Evolutionary conservation across 2,888 invertebrate genomes (phyloP), one percentile per base, ranked within the genome.

Genomic region (Chrysolina haemoptera): DNA sequence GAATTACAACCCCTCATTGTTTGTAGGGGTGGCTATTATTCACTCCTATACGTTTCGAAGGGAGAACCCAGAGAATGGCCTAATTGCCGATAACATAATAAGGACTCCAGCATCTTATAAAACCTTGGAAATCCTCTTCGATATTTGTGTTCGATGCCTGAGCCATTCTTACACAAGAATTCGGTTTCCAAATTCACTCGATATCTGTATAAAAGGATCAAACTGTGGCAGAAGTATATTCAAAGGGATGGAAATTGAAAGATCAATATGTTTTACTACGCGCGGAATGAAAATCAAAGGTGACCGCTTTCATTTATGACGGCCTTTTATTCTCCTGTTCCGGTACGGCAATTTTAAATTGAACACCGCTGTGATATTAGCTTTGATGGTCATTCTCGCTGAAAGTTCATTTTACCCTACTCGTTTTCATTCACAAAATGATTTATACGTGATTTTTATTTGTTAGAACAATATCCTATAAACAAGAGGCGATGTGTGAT

Each of bases 11-110:
- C 12, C 35, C 11, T 11, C 10, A 53, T 53, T 12, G 53, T 4
- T 16, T 20, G 20, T 11, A 20, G 20, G 53, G 53, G 20, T 20
- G 5, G 22, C 14, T 53, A 53, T 53, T 20, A 53, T 53, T 53
- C 53, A 12, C 53, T 53, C 20, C 53, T 6, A 53, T 53, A 53
- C 11, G 20, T 20, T 18, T 12, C 53, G 53, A 53, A 20, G 11
- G 20, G 53, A 20, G 20, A 22, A 35, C 11, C 20, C 53, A 18
- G 53, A 22, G 65, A 65, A 65, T 20, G 65, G 48, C 22, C 22
- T 43, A 65, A 65, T 65, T 53, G 27, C 55, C 40, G 35, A 68
- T 53, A 68, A 40, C 11, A 68, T 68, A 27, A 53, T 68, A 53
- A 68, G 50, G 53, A 40, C 27, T 66, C 20, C 20, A 66, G 27